Percentiles rank a stretch among this genome's conserved stretches.
Conservation (phyloP, 2,888 invertebrate species). For the Troides helena region DNA sequence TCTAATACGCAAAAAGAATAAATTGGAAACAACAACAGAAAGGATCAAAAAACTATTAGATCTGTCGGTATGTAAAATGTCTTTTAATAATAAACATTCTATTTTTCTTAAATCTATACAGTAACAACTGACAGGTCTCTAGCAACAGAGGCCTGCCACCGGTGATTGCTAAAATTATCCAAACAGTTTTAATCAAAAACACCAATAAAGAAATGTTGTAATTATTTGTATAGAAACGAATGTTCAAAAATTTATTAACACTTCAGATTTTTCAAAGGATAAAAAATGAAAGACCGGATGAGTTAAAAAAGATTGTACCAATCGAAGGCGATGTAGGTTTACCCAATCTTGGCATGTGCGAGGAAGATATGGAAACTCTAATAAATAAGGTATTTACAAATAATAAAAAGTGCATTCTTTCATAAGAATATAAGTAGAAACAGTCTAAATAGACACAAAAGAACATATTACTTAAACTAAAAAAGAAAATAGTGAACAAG, state of each 20-base stretch:
- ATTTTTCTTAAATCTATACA: too few species aligned
- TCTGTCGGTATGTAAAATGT: slow-evolving; percentile 72
- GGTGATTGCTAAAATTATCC: too few species aligned
- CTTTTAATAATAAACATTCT: too few species aligned
- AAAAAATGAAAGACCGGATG: slow-evolving; percentile 81
- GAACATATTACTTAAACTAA: not conserved
- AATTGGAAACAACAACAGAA: slow-evolving; percentile 73
- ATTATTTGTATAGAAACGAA: too few species aligned
- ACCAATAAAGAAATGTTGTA: too few species aligned
- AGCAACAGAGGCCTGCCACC: too few species aligned
- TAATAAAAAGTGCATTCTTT: too few species aligned
- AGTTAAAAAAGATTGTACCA: slow-evolving; percentile 83
- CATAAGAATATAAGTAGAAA: too few species aligned
- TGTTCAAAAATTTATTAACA: not conserved
- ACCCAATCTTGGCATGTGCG: slow-evolving; percentile 85
- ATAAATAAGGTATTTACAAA: slow-evolving; percentile 39
- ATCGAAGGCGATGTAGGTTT: slow-evolving; percentile 87
- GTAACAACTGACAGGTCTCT: too few species aligned
- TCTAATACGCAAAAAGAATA: slow-evolving; percentile 84
- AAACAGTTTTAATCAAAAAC: too few species aligned
- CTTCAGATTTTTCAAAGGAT: slow-evolving; percentile 85
- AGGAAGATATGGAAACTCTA: slow-evolving; percentile 70
- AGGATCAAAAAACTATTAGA: slow-evolving; percentile 81
- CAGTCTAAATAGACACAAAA: too few species aligned
- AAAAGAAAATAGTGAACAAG: too few species aligned